Percentiles rank a stretch among this genome's conserved stretches.
Conservation (phyloP, 2,888 invertebrate species). For the Conus canariensis region DNA sequence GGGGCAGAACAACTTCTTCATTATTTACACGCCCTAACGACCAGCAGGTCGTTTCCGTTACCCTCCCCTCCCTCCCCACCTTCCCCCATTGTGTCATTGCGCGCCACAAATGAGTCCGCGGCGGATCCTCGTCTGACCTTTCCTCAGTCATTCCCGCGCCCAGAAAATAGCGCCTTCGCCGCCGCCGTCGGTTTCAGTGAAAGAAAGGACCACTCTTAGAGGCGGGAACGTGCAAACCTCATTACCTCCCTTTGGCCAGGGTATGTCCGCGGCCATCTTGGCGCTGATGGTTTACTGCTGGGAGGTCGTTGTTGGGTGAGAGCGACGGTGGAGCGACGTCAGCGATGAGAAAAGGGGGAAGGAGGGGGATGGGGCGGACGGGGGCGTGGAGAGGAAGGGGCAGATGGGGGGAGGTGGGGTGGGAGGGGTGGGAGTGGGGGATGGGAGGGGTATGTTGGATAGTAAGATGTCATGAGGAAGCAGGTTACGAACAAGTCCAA, state of each 20-base stretch:
- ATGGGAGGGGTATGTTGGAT: not conserved
- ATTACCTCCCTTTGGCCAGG: not conserved
- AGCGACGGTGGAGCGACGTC: not conserved
- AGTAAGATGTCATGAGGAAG: no score
- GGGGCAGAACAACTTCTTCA: not conserved
- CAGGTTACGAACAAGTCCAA: no score
- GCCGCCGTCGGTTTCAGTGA: constrained; percentile 3
- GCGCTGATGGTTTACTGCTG: not conserved
- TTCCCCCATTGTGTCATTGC: constrained; percentile 3
- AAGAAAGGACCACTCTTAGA: constrained; percentile 14
- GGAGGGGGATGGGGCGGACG: not conserved
- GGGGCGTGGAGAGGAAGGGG: not conserved
- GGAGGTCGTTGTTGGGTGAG: not conserved
- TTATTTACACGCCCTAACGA: constrained; percentile 12
- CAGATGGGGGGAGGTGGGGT: not conserved
- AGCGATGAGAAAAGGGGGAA: not conserved
- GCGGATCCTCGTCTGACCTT: constrained; percentile 18
- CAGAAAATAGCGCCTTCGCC: constrained; percentile 13
- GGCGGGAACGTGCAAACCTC: constrained; percentile 15
- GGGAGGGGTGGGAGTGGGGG: not conserved
- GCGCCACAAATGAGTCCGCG: constrained; percentile 13
- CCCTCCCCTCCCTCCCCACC: not conserved
- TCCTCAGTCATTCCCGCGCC: constrained; percentile 1
- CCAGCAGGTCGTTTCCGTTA: not conserved
- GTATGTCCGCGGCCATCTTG: constrained; percentile 5